Conservation (phyloP, 2,797 vertebrate species). For the Odontamblyopus lacepedii region DNA sequence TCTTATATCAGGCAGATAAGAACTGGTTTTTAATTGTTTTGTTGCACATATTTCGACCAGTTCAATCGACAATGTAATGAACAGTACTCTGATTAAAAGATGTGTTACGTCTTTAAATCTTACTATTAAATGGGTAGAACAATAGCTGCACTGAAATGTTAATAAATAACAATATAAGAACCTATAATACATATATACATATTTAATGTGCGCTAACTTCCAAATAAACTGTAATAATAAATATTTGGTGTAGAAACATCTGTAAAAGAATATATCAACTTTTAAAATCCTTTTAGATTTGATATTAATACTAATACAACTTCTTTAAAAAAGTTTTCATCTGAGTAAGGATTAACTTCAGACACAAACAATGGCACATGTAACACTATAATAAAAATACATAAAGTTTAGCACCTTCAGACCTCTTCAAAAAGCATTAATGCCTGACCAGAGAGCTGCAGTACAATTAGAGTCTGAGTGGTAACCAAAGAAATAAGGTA, state of each 20-base stretch:
- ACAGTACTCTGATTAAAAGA: constrained; percentile 32
- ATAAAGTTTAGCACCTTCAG: constrained; percentile 9
- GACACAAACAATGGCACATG: neutral
- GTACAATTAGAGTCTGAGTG: constrained; percentile 21
- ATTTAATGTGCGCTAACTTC: neutral
- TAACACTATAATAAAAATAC: neutral
- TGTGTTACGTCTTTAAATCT: neutral
- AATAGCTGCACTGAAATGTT: constrained; percentile 5
- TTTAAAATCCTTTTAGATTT: neutral
- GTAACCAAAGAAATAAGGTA: constrained; percentile 21
- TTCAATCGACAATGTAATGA: constrained; percentile 34
- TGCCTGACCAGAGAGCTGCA: constrained; percentile 15
- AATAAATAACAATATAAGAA: neutral
- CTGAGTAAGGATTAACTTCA: neutral
- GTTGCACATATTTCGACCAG: constrained; percentile 46
- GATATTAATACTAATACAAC: neutral
- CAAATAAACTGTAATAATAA: neutral
- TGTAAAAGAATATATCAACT: neutral
- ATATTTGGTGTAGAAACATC: neutral
- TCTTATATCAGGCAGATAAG: constrained; percentile 29
- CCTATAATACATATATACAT: neutral
- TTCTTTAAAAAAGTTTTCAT: neutral
- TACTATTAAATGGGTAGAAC: neutral
- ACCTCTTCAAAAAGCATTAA: neutral
- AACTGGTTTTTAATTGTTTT: constrained; percentile 42